Evolutionary conservation across 2,113 vertebrate species (phyloP).

Genomic region (Chauna torquata): DNA sequence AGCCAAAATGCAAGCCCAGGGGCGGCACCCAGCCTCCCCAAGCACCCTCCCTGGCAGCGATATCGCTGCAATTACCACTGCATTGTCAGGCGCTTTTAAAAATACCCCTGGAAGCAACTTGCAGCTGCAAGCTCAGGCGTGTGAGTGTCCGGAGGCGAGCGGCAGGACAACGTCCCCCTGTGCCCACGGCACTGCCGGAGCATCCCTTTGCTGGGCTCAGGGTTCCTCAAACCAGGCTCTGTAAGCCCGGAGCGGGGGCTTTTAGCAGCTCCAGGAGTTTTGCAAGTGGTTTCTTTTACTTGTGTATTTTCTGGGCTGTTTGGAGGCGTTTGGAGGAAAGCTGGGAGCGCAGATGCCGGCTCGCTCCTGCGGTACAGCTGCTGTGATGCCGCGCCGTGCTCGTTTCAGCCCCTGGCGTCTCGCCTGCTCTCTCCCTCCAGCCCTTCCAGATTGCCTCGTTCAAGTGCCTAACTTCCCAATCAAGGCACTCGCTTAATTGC

Average conservation of each 20-base stretch:
- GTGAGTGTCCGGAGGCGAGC: too few relatives aligned
- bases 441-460: neutral
- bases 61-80: neutral
- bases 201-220: neutral
- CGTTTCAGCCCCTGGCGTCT: neutral
- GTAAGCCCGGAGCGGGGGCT: fast-evolving
- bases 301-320: neutral
- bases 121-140: neutral
- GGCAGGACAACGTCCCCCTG: too few relatives aligned
- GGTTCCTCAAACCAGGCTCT: neutral
- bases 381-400: neutral
- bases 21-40: neutral
- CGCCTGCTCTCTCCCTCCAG: neutral
- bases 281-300: neutral
- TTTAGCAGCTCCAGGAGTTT: neutral
- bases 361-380: too few relatives aligned
- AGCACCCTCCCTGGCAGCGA: neutral
- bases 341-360: neutral
- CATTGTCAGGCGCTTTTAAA: neutral
- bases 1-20: fast-evolving
- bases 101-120: neutral
- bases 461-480: neutral
- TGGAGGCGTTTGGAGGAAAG: neutral
- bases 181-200: neutral
- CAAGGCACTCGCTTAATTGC: slow-evolving; percentile 29